phyloP scores from a whole-genome alignment of 2,113 vertebrate species.

The Crotophaga sulcirostris region DNA sequence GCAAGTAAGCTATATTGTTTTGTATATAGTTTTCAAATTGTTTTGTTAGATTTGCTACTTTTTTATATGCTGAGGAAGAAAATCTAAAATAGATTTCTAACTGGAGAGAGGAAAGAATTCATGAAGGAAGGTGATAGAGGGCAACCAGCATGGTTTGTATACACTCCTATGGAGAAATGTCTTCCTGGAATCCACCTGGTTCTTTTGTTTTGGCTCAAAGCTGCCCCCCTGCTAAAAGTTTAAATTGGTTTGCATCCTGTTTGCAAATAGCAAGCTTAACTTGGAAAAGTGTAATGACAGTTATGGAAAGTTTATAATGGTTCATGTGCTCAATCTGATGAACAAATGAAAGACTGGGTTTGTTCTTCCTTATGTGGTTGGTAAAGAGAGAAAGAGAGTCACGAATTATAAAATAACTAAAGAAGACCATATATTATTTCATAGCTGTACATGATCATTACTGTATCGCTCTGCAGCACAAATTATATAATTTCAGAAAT shows the following conservation, averaged over 20 bases:
- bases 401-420: neutral
- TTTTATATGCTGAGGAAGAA: neutral
- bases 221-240: neutral
- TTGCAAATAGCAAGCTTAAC: neutral
- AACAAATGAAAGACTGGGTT: neutral
- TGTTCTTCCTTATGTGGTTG: neutral
- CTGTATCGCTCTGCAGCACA: too few species aligned
- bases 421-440: neutral
- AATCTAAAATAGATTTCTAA: neutral
- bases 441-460: too few species aligned
- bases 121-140: neutral
- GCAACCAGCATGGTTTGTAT: neutral
- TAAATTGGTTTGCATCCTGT: neutral
- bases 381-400: neutral
- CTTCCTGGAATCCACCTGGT: neutral
- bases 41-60: neutral
- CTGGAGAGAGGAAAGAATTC: neutral
- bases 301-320: neutral
- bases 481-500: neutral
- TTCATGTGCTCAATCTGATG: neutral
- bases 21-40: rapidly evolving
- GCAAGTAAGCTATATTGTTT: rapidly evolving
- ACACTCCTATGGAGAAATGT: rapidly evolving
- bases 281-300: neutral
- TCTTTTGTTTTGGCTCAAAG: neutral